Base-by-base conservation (phyloP, 1,140 invertebrate genomes). In the Potamilus streckersoni region DNA sequence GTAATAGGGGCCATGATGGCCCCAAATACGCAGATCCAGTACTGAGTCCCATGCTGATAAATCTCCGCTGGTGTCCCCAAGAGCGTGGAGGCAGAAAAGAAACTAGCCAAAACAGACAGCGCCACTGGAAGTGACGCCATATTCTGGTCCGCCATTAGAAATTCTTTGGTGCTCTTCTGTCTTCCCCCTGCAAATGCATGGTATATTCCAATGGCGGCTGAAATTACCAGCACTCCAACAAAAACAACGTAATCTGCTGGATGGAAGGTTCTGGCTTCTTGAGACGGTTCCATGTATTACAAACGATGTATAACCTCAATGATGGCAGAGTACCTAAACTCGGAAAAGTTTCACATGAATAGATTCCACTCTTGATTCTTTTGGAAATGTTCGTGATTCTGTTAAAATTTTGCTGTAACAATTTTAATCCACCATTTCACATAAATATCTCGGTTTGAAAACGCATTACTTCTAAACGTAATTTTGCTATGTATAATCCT, bases 61-160 rank as follows among this genome's bases (percentile, higher is more conserved):
- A 88, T 83, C 76, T 88, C 87, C 17, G 79, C 81, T 13, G 87
- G 83, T 57, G 83, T 86, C 49, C 84, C 86, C 15, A 85, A 76
- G 58, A 85, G 93, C 6, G 95, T 96, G 58, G 97, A 95, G 62
- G 95, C 96, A 0, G 95, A 97, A 85, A 97, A 94, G 86, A 96
- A 96, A 90, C 94, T 95, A 89, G 89, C 83, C 60, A 89, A 75
- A 55, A 88, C 84, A 60, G 85, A 87, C 69, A 88, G 68, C 2
- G 86, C 79, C 62, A 86, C 76, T 2, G 86, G 86, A 19, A 86
- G 72, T 55, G 82, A 79, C 2, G 92, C 90, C 94, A 96, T 95
- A 60, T 93, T 94, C 77, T 92, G 92, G 83, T 95, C 94, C 0
- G 94, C 95, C 58, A 95, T 90, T 12, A 96, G 88, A 85, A 95